Conservation (phyloP, 2,113 vertebrate genomes). For the Lophura nycthemera region DNA sequence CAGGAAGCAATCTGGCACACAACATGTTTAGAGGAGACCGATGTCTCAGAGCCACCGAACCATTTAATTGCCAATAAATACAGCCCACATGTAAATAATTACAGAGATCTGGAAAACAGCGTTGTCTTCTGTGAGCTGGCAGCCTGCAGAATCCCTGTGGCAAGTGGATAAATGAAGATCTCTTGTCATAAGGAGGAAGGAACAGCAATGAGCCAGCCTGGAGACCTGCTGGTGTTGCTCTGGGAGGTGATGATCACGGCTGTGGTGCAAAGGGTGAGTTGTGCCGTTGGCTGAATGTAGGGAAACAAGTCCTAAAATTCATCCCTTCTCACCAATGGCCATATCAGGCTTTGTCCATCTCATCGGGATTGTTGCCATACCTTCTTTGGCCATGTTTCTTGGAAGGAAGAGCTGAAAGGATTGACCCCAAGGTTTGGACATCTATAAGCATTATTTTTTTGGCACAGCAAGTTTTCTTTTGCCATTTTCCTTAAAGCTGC, state of each 20-base stretch:
- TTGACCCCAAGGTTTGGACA: not conserved
- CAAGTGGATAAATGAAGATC: not conserved
- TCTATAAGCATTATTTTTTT: not conserved
- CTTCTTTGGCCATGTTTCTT: not conserved
- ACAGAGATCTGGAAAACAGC: not conserved
- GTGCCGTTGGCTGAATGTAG: not conserved
- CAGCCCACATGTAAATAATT: slow-evolving; percentile 40
- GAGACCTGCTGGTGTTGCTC: not conserved
- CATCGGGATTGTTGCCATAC: not conserved
- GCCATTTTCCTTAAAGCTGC: not conserved
- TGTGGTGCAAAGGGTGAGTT: not conserved
- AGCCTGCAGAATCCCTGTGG: not conserved
- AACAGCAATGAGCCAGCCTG: not conserved
- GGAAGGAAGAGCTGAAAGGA: not conserved
- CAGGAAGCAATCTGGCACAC: slow-evolving; percentile 51
- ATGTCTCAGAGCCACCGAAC: slow-evolving; percentile 35
- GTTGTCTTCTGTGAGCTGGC: not conserved
- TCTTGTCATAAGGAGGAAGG: not conserved
- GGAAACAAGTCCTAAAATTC: not conserved
- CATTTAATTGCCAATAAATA: slow-evolving; percentile 56
- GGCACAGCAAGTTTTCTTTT: not conserved
- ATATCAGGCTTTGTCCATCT: not conserved
- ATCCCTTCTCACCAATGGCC: not conserved
- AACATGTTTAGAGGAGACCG: slow-evolving; percentile 24
- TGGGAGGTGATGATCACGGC: rapidly evolving